Conservation (phyloP, 2,113 vertebrate species). For the Alces alces region DNA sequence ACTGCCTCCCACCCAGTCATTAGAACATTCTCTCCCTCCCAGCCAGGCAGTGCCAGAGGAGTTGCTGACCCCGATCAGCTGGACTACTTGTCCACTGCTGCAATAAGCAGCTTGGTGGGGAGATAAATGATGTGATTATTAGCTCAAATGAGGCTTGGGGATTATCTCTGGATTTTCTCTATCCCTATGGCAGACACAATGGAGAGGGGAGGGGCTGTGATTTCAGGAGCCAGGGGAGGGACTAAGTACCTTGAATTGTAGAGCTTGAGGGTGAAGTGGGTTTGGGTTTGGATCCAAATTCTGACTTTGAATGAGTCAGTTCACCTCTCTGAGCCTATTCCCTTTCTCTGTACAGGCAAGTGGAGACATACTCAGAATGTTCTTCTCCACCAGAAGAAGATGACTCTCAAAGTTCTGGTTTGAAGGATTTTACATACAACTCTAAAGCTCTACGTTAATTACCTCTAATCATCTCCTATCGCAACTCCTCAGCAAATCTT, state of each 20-base stretch:
- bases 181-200: neutral
- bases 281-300: neutral
- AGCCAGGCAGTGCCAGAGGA: neutral
- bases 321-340: neutral
- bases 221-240: neutral
- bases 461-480: neutral
- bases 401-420: neutral
- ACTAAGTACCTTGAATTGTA: neutral
- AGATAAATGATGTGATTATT: constrained; percentile 43
- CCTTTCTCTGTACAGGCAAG: neutral
- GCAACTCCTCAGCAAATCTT: neutral
- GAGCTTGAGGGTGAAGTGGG: neutral
- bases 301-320: neutral
- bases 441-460: fast-evolving
- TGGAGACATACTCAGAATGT: neutral
- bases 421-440: neutral
- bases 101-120: constrained; percentile 26
- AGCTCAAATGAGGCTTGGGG: constrained; percentile 30
- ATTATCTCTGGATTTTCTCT: constrained; percentile 57
- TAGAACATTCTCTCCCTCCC: neutral
- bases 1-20: neutral
- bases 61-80: neutral
- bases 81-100: neutral
- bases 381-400: neutral
- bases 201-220: neutral